A percentile compares a stretch with the other conserved stretches of the same genome.
These are phyloP conservation scores for Stylophora pistillata DNA, from an alignment of 64 coral and sea anemone species.

Conservation along the genomic window DNA sequence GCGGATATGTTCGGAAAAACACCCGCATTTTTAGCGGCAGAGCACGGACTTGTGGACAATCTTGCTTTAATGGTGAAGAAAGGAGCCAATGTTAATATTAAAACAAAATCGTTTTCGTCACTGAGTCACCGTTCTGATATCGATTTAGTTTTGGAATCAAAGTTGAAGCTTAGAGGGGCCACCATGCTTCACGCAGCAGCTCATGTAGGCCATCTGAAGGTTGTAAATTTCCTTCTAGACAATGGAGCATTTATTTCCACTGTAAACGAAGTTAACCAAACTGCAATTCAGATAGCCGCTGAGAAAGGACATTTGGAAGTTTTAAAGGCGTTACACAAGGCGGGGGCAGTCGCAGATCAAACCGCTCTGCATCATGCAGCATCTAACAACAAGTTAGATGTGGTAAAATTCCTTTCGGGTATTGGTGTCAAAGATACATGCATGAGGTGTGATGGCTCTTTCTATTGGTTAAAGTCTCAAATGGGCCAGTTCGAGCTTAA, in stretches of 20 bases:
- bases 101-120: not conserved
- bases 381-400: constrained; percentile 3
- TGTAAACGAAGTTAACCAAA: constrained; percentile 3
- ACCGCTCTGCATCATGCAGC: constrained; percentile 49
- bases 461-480: constrained; percentile 7
- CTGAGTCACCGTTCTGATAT: not conserved
- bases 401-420: constrained; percentile 20
- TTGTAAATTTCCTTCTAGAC: constrained; percentile 15
- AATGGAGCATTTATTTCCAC: not conserved
- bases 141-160: not conserved
- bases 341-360: constrained; percentile 29
- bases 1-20: constrained; percentile 47
- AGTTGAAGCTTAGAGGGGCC: not conserved
- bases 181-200: constrained; percentile 40
- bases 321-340: constrained; percentile 4
- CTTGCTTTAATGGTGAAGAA: constrained; percentile 19
- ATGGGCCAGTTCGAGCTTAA: not conserved
- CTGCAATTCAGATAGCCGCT: constrained; percentile 33
- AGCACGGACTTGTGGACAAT: constrained; percentile 37
- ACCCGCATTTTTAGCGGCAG: constrained; percentile 64
- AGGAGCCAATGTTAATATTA: constrained; percentile 47
- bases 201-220: not conserved
- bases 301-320: constrained; percentile 30
- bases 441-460: constrained; percentile 37
- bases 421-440: constrained; percentile 12